Base-by-base conservation (phyloP, 1,140 invertebrate species). In the Ylistrum balloti region DNA sequence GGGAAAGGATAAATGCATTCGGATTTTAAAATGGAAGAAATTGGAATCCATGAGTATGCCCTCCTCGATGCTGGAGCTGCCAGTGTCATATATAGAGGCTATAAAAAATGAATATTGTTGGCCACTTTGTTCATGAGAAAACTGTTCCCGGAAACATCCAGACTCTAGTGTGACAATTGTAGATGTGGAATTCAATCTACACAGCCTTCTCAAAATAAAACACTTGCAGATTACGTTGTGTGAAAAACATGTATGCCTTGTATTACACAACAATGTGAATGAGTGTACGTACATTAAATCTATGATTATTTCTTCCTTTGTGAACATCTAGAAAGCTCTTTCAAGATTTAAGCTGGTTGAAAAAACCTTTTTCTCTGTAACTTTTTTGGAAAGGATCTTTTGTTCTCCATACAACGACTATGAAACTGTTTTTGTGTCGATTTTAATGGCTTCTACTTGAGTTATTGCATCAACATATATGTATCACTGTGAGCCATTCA, bases 321-420 rank as follows among this genome's bases (percentile, higher is more conserved):
- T 7, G 45, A 56, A 56, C 2, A 38, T 38, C 35, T 5, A 38
- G 35, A 38, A 38, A 38, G 35, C 35, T 74, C 56, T 74, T 74
- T 74, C n/a, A 28, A 74, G 56, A 74, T 74, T 74, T 74, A 74
- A 74, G 56, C 56, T 11, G n/a, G 22, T 74, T 74, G 28, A 74
- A 74, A 38, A 56, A 28, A n/a, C 56, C n/a, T n/a, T 28, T 74
- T 28, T 74, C 56, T 74, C 56, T 28, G 28, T 28, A n/a, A n/a
- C 56, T 28, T 56, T 11, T 56, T 56, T 56, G 45, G 7, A 20
- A 56, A 56, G 17, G 45, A 56, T 74, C 28, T 74, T n/a, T 28
- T 9, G 56, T 74, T 28, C 56, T 28, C 17, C 7, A 74, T 17
- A n/a, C 5, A n/a, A 11, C n/a, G 22, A 28, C 56, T 28, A 7